Evolutionary conservation across 2,888 invertebrate genomes (phyloP).

Genomic region (Trissolcus japonicus): DNA sequence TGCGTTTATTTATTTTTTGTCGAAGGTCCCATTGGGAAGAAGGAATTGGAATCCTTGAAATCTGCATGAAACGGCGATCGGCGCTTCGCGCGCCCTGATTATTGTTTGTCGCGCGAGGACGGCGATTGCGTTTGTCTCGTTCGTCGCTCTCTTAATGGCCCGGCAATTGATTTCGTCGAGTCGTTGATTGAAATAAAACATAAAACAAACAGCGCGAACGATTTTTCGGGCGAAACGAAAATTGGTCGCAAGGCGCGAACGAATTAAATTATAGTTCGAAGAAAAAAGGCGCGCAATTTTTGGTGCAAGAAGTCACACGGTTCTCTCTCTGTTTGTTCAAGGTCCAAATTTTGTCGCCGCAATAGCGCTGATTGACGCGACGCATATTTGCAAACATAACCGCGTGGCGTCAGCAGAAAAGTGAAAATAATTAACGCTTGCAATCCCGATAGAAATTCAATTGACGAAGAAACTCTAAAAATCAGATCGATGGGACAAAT

Average conservation of each 20-base stretch:
- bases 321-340: background rate
- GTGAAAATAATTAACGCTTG: slow-evolving; percentile 20
- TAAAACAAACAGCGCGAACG: no score
- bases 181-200: no score
- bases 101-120: background rate
- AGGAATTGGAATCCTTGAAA: slow-evolving; percentile 33
- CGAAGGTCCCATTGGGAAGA: slow-evolving; percentile 12
- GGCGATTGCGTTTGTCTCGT: background rate
- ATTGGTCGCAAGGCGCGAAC: no score
- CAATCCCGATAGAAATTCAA: background rate
- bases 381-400: slow-evolving; percentile 59
- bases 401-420: background rate
- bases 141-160: background rate
- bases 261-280: background rate
- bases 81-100: slow-evolving; percentile 2
- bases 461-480: background rate
- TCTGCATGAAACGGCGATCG: slow-evolving; percentile 40
- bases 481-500: no score
- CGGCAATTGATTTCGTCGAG: no score
- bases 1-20: slow-evolving; percentile 34
- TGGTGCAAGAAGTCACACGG: background rate
- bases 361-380: slow-evolving; percentile 67
- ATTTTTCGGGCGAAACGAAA: no score
- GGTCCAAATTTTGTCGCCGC: slow-evolving; percentile 54
- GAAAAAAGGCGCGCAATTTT: slow-evolving; percentile 2